Base-by-base conservation (phyloP, 2,888 invertebrate genomes). In the Caenorhabditis angaria region DNA sequence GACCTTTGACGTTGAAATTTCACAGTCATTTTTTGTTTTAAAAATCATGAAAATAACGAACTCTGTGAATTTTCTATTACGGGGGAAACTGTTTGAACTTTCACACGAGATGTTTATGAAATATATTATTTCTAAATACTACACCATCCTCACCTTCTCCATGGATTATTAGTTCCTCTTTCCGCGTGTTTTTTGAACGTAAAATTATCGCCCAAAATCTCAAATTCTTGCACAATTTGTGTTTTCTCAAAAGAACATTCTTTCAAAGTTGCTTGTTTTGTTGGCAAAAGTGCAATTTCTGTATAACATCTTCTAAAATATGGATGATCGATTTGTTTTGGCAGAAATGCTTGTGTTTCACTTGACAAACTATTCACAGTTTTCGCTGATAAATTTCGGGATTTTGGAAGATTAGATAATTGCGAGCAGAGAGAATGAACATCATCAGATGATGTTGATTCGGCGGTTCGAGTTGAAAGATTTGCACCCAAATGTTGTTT, bases 131-230 rank as follows among this genome's bases (percentile, higher is more conserved):
- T 27, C 25, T 8, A 5, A 53, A 18, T 20, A 2, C 2, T 3
- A 53, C 41, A 12, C 32, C 6, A 41, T 41, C n/a, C n/a, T n/a
- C n/a, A 41, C 12, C 72, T 25, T 25, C 72, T 51, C 72, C 72
- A 72, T 18, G 72, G 72, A n/a, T 72, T 72, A 32, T 72, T 72
- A 1, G 72, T 72, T 51, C 72, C 65, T 1, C 72, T 50, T 12
- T 48, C 1, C 10, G 61, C 25, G 24, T 71, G 66, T 29, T 71
- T 71, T 27, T 64, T 63, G 35, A 67, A 67, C 14, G 66, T 63
- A n/a, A 61, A 51, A 61, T 67, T 54, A 22, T 71, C 71, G n/a
- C 71, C 66, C 27, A 35, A n/a, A 24, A 67, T 51, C 18, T 35
- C 41, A 28, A 71, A 66, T 28, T 71, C 71, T 3, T 64, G 64